Conservation (phyloP, 2,113 vertebrate genomes). For the Callaeas wilsoni region DNA sequence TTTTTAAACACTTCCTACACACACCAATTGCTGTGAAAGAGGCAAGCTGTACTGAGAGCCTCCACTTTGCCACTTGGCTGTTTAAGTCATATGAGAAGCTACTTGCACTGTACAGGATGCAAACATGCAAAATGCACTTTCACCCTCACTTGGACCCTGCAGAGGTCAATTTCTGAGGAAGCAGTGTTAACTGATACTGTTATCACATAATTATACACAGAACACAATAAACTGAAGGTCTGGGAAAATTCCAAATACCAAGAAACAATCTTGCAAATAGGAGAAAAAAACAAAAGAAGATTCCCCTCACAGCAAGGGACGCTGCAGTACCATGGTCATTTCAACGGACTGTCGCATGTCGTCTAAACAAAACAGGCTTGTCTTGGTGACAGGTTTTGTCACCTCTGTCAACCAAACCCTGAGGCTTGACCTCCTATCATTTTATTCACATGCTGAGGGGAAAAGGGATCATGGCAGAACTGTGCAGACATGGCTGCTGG, state of each 20-base stretch:
- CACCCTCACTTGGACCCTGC: background rate
- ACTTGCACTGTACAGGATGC: background rate
- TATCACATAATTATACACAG: background rate
- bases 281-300: background rate
- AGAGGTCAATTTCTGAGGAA: conserved; percentile 21
- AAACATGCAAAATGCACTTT: conserved; percentile 11
- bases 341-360: background rate
- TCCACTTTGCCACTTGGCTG: background rate
- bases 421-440: background rate
- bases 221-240: background rate
- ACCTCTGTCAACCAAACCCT: background rate
- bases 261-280: background rate
- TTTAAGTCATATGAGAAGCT: background rate
- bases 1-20: background rate
- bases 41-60: background rate
- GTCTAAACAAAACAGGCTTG: background rate
- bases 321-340: background rate
- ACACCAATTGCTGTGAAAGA: background rate
- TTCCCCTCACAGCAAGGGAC: background rate
- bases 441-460: background rate
- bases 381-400: background rate
- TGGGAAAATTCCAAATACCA: background rate
- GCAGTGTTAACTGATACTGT: background rate
- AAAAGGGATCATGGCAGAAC: background rate
- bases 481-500: background rate